Percentiles rank a stretch among this genome's conserved stretches.
Evolutionary conservation across 2,797 vertebrate genomes (phyloP).

Genomic region (Hafferia zeledoni): DNA sequence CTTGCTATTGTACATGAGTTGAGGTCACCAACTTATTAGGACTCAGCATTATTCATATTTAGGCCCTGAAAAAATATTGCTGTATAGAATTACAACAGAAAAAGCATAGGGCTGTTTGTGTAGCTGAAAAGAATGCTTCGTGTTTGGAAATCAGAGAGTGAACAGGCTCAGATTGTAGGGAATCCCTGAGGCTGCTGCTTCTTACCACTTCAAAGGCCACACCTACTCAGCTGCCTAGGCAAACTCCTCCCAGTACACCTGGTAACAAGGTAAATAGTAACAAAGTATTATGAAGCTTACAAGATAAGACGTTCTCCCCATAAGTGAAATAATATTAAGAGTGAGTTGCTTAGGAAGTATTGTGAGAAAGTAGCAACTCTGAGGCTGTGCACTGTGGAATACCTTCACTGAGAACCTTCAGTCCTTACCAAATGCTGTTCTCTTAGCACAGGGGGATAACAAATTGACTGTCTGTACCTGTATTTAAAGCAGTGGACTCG

Average conservation of each 20-base stretch:
- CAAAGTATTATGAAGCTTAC: background rate
- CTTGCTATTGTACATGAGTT: background rate
- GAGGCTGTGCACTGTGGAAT: background rate
- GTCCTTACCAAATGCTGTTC: background rate
- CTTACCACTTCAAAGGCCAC: background rate
- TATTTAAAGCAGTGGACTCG: background rate
- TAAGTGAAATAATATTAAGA: background rate
- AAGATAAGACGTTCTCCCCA: background rate
- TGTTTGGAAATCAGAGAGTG: background rate
- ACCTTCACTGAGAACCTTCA: background rate
- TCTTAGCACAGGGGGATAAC: background rate
- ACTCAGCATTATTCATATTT: background rate
- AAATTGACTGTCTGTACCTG: background rate
- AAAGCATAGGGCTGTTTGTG: background rate
- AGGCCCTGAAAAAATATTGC: background rate
- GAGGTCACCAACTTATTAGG: background rate
- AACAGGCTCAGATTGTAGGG: background rate
- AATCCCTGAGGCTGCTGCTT: background rate
- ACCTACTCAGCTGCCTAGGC: rapidly evolving
- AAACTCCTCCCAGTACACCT: background rate
- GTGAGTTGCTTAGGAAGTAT: background rate
- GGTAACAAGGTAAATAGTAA: background rate
- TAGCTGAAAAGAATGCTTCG: background rate
- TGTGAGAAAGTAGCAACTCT: background rate
- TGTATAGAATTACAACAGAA: background rate